Evolutionary conservation across 2,113 vertebrate genomes (phyloP).

Genomic region (Pseudopodoces humilis): DNA sequence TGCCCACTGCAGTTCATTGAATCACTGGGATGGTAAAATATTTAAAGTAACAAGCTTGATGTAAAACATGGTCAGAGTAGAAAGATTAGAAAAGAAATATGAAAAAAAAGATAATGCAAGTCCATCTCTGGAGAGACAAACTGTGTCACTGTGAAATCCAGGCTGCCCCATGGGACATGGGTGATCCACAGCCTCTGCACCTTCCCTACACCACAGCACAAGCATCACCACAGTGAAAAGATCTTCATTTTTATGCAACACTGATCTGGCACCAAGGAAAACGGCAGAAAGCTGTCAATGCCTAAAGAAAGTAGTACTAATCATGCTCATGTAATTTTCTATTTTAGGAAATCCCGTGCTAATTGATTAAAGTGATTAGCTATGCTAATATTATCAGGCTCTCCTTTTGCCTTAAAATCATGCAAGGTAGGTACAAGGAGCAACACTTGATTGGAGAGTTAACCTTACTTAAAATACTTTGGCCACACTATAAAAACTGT

Average conservation of each 20-base stretch:
- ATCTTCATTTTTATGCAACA: not conserved
- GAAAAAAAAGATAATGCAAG: not conserved
- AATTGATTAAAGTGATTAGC: not conserved
- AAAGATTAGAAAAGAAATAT: not conserved
- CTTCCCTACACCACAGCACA: not conserved
- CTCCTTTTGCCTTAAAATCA: not conserved
- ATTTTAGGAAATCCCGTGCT: not conserved
- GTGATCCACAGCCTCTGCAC: not conserved
- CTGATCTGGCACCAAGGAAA: not conserved
- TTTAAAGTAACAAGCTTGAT: not conserved
- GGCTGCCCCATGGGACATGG: accelerated
- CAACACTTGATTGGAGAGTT: not conserved
- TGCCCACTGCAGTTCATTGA: not conserved
- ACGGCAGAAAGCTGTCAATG: not conserved
- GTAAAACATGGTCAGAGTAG: not conserved
- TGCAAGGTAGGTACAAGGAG: not conserved
- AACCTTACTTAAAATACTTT: not conserved
- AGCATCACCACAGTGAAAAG: not conserved
- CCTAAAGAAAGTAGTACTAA: not conserved
- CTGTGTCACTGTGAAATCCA: not conserved
- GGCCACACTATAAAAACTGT: accelerated
- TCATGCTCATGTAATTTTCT: not conserved
- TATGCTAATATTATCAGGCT: not conserved
- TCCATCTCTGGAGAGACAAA: not conserved
- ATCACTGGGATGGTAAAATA: not conserved